Evolutionary conservation across 2,113 vertebrate genomes (phyloP), one percentile per base, ranked within the genome.

Genomic region (Hippocampus zosterae): DNA sequence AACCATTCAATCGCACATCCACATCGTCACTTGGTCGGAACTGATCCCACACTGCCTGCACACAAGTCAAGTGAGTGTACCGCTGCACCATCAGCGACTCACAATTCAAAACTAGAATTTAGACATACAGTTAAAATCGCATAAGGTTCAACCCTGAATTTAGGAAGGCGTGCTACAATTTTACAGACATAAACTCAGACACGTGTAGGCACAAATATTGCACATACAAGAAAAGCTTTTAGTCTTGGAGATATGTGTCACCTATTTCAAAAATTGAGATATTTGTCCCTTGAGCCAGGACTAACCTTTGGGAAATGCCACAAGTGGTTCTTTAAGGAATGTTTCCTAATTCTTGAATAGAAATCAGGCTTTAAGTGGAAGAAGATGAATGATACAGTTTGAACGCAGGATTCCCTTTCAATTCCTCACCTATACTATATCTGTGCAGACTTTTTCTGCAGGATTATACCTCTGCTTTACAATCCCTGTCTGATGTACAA

Each of bases 351-450:
- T 15, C 10, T 23, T 64, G 10, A 23, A 42, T 19, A 41, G 62
- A 41, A 42, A 13, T 44, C 21, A 23, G 41, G 57, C 27, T 55
- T 55, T 27, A 29, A 23, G 23, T 12, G 6, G 29, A 61, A 67
- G 62, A 73, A 69, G 44, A 63, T 25, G 73, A 81, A 81, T 74
- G 57, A 74, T 74, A 72, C 53, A 68, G 64, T 52, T 52, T 46
- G 41, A 79, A 76, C 25, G 37, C 46, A 60, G 44, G 33, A 13
- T 56, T 74, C 74, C 72, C 64, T 74, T 73, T 79, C 25, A 72
- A 73, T 27, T 56, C 56, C 61, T 16, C 4, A 46, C 46, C 60
- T 77, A n/a, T n/a, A n/a, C 65, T 78, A 77, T 84, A 68, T 82
- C 71, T n/a, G 37, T 55, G 52, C 48, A 65, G 33, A 64, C 13